Evolutionary conservation across 2,797 vertebrate species (phyloP).

Genomic region (Gymnoscopelus braueri): DNA sequence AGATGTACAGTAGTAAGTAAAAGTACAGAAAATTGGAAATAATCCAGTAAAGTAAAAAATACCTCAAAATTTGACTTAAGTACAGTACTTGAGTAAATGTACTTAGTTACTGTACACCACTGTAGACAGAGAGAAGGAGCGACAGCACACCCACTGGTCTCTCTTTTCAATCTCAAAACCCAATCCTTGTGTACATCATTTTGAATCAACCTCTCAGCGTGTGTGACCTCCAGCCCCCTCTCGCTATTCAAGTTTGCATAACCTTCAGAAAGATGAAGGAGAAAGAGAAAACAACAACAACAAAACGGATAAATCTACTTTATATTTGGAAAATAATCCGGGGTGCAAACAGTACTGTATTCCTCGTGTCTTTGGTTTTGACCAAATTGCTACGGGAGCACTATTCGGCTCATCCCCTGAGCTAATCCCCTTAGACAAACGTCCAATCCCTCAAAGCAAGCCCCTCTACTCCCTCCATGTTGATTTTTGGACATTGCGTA

Average conservation of each 20-base stretch:
- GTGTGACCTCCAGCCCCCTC: conserved; percentile 29
- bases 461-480: conserved; percentile 50
- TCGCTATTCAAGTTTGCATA: conserved; percentile 52
- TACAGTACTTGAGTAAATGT: too few species aligned
- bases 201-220: conserved; percentile 50
- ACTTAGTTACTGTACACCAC: too few species aligned
- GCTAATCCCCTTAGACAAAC: conserved; percentile 74
- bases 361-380: conserved; percentile 54
- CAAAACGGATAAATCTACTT: conserved; percentile 62
- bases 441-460: conserved; percentile 68
- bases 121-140: neutral
- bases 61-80: too few species aligned
- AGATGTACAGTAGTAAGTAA: too few species aligned
- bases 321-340: conserved; percentile 62
- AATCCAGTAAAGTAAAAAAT: too few species aligned
- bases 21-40: too few species aligned
- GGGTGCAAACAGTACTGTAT: conserved; percentile 58
- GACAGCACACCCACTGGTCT: conserved; percentile 18
- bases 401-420: conserved; percentile 66
- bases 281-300: conserved; percentile 43
- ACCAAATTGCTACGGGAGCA: conserved; percentile 66
- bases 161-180: conserved; percentile 50
- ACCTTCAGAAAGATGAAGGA: conserved; percentile 59
- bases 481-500: conserved; percentile 37
- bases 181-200: conserved; percentile 43